Evolutionary conservation across 2,797 vertebrate species (phyloP), one percentile per base, ranked within the genome.

Genomic region (Simalia tracyae): DNA sequence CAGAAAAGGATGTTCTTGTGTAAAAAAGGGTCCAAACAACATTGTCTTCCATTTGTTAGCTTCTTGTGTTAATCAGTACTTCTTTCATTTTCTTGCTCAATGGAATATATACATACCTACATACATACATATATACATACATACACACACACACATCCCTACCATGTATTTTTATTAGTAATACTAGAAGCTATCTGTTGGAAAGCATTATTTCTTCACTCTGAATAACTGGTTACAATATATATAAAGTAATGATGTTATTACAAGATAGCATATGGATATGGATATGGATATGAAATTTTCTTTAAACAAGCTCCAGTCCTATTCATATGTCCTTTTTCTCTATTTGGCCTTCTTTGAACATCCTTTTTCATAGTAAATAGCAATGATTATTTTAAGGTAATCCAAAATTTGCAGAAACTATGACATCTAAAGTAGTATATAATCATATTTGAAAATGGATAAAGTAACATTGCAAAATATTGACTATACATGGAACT

Each of bases 201-300:
- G 19, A 46, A 81, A 81, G 24, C 42, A 81, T 46, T 81, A 24
- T 81, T 81, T 81, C 24, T 94, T 88, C 92, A 61, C 92, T 94
- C 95, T 89, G 22, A 93, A 59, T 92, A 89, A 93, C 61, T 68
- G 81, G 76, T 72, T 92, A 84, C 26, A 61, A 1, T 91, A 88
- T 68, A 26, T 0, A 93, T 94, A 89, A 81, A 81, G 46, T 81
- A 81, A 81, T 81, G 36, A 76, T 76, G 72, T 76, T 76, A 42
- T 81, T 46, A 46, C 36, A 81, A 81, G 36, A 42, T 9, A 81
- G 72, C 42, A 46, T 81, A 22, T 81, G 19, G 68, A 31, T 64
- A 63, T 28, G 64, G 88, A 9, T 89, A 36, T 28, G 64, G 88
- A 9, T 89, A 36, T 3, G 0, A 64, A 15, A 19, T 0, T 0